A percentile compares a stretch with the other conserved stretches of the same genome.
phyloP scores from a whole-genome alignment of 2,888 invertebrate genomes.

The Callyntrura sp. region DNA sequence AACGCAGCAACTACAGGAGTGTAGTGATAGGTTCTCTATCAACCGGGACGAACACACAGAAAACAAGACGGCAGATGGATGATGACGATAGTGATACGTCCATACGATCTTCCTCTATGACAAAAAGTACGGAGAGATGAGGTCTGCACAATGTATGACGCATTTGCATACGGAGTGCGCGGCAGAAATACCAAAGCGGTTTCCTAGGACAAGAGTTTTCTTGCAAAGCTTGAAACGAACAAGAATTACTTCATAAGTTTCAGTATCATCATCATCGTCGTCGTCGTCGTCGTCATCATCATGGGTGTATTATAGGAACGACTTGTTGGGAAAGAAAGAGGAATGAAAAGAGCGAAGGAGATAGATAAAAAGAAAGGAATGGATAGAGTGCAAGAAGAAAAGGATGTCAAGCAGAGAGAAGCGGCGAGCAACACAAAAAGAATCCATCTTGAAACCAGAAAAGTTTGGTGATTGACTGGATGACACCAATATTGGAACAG shows the following conservation, averaged over 20 bases:
- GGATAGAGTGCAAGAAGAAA: conserved; percentile 43
- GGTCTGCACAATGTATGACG: conserved; percentile 10
- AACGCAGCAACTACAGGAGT: background rate
- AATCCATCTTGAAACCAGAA: conserved; percentile 52
- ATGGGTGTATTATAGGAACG: background rate
- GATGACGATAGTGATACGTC: conserved; percentile 4
- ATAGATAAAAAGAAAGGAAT: conserved; percentile 43
- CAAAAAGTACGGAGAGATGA: background rate
- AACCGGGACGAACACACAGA: conserved; percentile 28
- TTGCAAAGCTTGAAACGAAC: background rate
- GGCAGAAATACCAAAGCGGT: background rate
- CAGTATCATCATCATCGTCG: background rate
- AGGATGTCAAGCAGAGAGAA: conserved; percentile 56
- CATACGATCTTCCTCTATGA: no score
- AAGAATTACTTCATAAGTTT: conserved; percentile 43
- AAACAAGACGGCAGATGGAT: background rate
- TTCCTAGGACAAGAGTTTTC: background rate
- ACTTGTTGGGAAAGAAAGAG: background rate
- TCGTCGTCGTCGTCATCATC: no score
- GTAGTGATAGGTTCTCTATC: conserved; percentile 25
- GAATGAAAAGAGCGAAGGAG: background rate
- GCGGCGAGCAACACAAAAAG: background rate
- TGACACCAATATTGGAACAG: conserved; percentile 71
- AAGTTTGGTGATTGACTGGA: conserved; percentile 71
- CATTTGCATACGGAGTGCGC: background rate